Evolutionary conservation across 2,888 invertebrate genomes (phyloP).

Genomic region (Trissolcus brochymenae): DNA sequence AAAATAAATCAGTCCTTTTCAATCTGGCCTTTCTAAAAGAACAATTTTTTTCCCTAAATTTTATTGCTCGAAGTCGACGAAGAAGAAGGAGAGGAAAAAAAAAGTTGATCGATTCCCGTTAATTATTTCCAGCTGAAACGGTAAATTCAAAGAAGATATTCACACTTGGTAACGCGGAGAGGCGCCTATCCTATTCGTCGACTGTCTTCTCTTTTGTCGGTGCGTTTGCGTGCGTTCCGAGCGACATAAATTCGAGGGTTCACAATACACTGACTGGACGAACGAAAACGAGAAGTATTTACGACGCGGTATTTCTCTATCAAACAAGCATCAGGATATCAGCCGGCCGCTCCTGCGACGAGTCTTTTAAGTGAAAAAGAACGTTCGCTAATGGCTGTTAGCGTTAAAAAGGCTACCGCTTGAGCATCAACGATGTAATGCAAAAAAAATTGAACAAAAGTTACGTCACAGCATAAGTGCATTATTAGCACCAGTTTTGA

Average conservation of each 20-base stretch:
- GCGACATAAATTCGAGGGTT: conserved; percentile 69
- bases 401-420: conserved; percentile 38
- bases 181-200: conserved; percentile 43
- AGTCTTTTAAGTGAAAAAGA: conserved; percentile 52
- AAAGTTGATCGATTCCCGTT: too few species aligned
- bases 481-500: conserved; percentile 50
- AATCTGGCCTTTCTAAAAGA: not conserved
- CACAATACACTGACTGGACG: conserved; percentile 65
- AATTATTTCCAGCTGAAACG: conserved; percentile 1
- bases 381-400: conserved; percentile 38
- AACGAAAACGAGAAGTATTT: conserved; percentile 63
- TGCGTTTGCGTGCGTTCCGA: conserved; percentile 54
- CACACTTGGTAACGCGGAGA: conserved; percentile 36
- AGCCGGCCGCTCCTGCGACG: conserved; percentile 33
- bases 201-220: conserved; percentile 60
- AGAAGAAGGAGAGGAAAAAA: too few species aligned
- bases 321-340: conserved; percentile 41
- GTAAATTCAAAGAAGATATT: conserved; percentile 15
- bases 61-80: not conserved
- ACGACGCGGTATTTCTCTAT: conserved; percentile 58
- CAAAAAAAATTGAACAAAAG: conserved; percentile 9
- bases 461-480: conserved; percentile 28
- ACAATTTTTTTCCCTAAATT: not conserved
- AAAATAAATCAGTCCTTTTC: not conserved
- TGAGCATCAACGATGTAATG: not conserved